These are phyloP conservation scores for Drosophila niveifrons DNA, from an alignment of 2,888 invertebrate species.

Conservation along the genomic window DNA sequence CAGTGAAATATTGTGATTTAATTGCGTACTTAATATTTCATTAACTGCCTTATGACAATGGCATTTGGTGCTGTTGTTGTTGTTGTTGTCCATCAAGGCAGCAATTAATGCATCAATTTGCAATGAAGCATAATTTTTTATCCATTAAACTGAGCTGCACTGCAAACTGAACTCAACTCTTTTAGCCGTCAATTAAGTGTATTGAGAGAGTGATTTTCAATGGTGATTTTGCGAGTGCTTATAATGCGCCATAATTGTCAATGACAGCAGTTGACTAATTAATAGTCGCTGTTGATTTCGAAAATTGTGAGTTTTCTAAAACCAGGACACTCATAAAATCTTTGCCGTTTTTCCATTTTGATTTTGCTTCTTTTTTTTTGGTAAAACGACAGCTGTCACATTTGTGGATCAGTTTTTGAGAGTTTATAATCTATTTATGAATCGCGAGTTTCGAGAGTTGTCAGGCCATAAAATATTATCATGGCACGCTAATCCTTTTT, in stretches of 20 bases:
- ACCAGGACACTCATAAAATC: constrained; percentile 20
- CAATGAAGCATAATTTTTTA: constrained; percentile 35
- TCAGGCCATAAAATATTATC: constrained; percentile 50
- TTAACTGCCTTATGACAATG: constrained; percentile 2
- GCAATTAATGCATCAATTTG: constrained; percentile 47
- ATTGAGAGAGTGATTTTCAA: constrained; percentile 33
- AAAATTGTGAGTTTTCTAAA: constrained; percentile 1
- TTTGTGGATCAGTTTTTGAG: constrained; percentile 42
- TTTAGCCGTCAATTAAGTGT: constrained; percentile 31
- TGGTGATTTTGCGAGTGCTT: constrained; percentile 28
- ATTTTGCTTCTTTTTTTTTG: background rate
- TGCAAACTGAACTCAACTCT: background rate
- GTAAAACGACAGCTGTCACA: constrained; percentile 56
- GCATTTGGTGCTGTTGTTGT: background rate
- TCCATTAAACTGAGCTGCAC: constrained; percentile 24
- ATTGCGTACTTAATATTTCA: constrained; percentile 26
- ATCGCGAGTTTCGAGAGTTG: constrained; percentile 52
- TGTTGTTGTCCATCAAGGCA: constrained; percentile 12
- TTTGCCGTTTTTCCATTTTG: constrained; percentile 6
- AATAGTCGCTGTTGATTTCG: constrained; percentile 44
- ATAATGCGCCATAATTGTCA: constrained; percentile 56
- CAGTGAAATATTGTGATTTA: constrained; percentile 13
- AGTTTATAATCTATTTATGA: constrained; percentile 72
- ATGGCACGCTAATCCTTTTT: constrained; percentile 64
- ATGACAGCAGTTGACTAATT: constrained; percentile 48